A percentile compares a stretch with the other conserved stretches of the same genome.
These are phyloP conservation scores for Orchesella flavescens DNA, from an alignment of 2,888 invertebrate genomes.

Conservation along the genomic window DNA sequence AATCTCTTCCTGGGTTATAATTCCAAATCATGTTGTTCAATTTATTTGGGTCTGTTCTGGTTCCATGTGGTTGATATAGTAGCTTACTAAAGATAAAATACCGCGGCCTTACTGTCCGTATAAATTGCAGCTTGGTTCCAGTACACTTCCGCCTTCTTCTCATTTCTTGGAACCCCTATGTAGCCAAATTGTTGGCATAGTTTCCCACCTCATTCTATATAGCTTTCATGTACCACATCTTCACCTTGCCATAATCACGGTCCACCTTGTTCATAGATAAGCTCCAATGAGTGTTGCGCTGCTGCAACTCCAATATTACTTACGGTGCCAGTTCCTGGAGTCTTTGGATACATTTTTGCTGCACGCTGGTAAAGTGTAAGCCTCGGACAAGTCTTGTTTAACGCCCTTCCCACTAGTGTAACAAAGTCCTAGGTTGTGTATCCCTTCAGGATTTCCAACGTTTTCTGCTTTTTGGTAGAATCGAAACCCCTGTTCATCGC, in stretches of 20 bases:
- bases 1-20: too few relatives aligned
- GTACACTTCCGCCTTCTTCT: slow-evolving; percentile 21
- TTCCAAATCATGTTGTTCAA: too few relatives aligned
- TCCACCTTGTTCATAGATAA: slow-evolving; percentile 10
- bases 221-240: slow-evolving; percentile 83
- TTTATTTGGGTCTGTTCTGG: neutral
- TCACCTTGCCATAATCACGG: neutral
- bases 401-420: slow-evolving; percentile 49
- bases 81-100: too few relatives aligned
- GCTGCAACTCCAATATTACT: slow-evolving; percentile 32
- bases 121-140: slow-evolving; percentile 26
- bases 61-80: neutral
- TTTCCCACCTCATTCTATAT: neutral
- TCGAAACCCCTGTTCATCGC: slow-evolving; percentile 38
- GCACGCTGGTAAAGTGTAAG: neutral
- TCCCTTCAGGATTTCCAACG: slow-evolving; percentile 51
- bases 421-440: slow-evolving; percentile 38
- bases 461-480: slow-evolving; percentile 56
- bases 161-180: neutral
- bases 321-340: neutral
- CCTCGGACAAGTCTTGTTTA: slow-evolving; percentile 1
- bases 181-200: slow-evolving; percentile 31
- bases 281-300: slow-evolving; percentile 37
- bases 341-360: neutral
- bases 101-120: neutral